phyloP scores from a whole-genome alignment of 2,113 vertebrate species.

The Chelonoidis abingdonii region DNA sequence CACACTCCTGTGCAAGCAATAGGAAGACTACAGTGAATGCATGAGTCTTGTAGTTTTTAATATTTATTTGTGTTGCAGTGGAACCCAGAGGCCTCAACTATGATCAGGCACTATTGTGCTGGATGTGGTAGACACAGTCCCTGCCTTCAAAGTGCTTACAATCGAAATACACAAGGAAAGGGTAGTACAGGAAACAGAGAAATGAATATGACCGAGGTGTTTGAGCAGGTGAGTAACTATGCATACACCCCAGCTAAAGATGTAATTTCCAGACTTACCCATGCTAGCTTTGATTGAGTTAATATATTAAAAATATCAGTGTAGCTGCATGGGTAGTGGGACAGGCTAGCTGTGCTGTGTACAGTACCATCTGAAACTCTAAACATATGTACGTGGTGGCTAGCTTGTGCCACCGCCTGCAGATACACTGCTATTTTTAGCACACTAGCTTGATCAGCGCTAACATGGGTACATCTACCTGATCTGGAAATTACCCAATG shows the following conservation, averaged over 20 bases:
- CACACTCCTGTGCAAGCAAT: background rate
- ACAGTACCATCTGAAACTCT: background rate
- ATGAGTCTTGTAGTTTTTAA: background rate
- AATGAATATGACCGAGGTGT: background rate
- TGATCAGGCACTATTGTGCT: background rate
- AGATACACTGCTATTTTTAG: background rate
- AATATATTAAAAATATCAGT: background rate
- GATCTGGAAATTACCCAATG: background rate
- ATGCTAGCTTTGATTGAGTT: background rate
- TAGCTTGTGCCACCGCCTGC: background rate
- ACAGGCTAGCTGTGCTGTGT: background rate
- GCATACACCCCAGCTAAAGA: background rate
- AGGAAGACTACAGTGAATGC: background rate
- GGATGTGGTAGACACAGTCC: background rate
- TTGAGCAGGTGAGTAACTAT: background rate
- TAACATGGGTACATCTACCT: background rate
- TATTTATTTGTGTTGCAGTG: background rate
- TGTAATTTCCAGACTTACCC: background rate
- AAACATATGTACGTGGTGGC: background rate
- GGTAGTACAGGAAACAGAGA: background rate
- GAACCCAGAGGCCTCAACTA: background rate
- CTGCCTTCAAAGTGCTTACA: accelerated
- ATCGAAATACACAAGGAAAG: background rate
- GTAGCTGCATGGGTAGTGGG: background rate
- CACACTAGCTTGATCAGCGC: background rate